phyloP scores from a whole-genome alignment of 2,888 invertebrate genomes.

The Girardia tigrina region DNA sequence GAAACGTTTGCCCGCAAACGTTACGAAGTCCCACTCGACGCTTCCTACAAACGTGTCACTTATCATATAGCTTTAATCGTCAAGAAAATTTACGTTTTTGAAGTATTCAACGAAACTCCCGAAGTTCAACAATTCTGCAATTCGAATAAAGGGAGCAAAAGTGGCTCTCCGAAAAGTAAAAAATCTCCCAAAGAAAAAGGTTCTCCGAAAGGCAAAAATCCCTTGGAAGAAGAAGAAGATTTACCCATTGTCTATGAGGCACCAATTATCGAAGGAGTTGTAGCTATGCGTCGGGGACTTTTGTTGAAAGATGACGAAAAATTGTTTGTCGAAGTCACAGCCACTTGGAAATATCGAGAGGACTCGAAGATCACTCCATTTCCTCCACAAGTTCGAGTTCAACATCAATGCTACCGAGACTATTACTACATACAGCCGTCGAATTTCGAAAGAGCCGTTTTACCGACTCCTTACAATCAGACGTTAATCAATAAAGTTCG shows the following conservation, averaged over 20 bases:
- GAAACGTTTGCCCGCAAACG: slow-evolving; percentile 7
- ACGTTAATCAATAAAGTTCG: not conserved
- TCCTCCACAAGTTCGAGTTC: not conserved
- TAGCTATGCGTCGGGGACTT: not conserved
- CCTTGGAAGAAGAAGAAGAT: not conserved
- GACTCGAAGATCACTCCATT: not conserved
- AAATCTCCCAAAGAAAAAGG: slow-evolving; percentile 14
- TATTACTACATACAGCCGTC: not conserved
- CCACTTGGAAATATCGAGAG: not conserved
- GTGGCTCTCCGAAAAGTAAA: slow-evolving; percentile 9
- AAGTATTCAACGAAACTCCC: not conserved
- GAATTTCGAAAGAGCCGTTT: not conserved
- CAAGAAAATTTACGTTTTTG: not conserved
- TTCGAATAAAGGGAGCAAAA: not conserved
- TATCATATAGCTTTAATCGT: not conserved
- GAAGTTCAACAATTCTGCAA: slow-evolving; percentile 17
- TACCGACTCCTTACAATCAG: not conserved
- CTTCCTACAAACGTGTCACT: not conserved
- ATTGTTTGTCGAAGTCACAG: not conserved
- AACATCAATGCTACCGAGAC: not conserved
- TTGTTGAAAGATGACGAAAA: not conserved
- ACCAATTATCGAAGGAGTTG: not conserved
- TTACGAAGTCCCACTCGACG: not conserved
- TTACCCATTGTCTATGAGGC: not conserved
- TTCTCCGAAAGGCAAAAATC: not conserved